A percentile compares a stretch with the other conserved stretches of the same genome.
Conservation (phyloP, 2,888 invertebrate genomes). For the Xanthorhoe spadicearia region DNA sequence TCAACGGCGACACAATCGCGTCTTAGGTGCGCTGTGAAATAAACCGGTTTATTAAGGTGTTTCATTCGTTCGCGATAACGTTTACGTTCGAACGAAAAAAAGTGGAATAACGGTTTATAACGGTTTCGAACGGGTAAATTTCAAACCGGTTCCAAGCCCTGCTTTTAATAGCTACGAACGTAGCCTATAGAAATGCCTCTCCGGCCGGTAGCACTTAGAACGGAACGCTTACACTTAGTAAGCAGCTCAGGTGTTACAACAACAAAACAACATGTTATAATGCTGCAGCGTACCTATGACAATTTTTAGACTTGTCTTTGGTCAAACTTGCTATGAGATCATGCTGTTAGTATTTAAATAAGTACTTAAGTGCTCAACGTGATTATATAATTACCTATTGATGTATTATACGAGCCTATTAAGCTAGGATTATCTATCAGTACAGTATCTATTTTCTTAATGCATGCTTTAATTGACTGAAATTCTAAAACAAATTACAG, state of each 20-base stretch:
- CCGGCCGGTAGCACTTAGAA: constrained; percentile 34
- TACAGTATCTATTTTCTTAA: neutral
- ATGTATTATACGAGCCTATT: neutral
- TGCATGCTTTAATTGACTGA: constrained; percentile 14
- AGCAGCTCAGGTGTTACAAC: constrained; percentile 34
- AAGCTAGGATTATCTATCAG: neutral
- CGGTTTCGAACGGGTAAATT: too few species aligned
- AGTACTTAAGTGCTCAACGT: constrained; percentile 2
- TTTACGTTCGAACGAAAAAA: too few species aligned
- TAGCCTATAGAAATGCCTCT: constrained; percentile 36
- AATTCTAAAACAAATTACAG: constrained; percentile 3
- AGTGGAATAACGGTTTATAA: too few species aligned
- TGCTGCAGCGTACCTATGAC: constrained; percentile 25
- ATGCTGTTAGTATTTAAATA: constrained; percentile 19
- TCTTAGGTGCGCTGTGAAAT: too few species aligned
- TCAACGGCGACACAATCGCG: too few species aligned
- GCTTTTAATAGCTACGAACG: constrained; percentile 33
- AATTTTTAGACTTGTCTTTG: constrained; percentile 17
- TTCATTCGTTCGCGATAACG: too few species aligned
- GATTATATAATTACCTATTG: neutral
- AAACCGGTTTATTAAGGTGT: too few species aligned
- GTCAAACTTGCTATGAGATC: constrained; percentile 17
- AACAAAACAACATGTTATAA: constrained; percentile 28
- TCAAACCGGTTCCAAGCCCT: too few species aligned
- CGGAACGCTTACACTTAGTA: constrained; percentile 38